Evolutionary conservation across 2,797 vertebrate species (phyloP), one percentile per base, ranked within the genome.

Genomic region (Petrocephalus sullivani): DNA sequence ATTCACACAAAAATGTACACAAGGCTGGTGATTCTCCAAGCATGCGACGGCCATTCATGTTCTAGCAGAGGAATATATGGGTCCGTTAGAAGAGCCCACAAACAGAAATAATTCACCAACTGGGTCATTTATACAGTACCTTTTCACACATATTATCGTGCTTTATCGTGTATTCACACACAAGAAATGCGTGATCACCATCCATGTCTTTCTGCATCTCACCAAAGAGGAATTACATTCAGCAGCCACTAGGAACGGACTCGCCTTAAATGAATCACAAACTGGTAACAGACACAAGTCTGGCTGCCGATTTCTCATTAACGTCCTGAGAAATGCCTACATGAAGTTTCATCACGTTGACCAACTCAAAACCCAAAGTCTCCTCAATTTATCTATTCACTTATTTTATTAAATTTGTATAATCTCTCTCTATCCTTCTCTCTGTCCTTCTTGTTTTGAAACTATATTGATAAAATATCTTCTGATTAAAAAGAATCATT

Each of bases 401-500:
- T n/a, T 81, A 46, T 81, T 81, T 81, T 16, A 9, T n/a, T 19
- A 0, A 16, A 46, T 46, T 46, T 41, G 19, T 6, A 19, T 14
- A 4, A 28, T 23, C 3, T 33, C 71, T 41, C 16, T 58, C 56
- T 19, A 19, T 57, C 56, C 5, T 4, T 57, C 56, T 19, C 4
- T 57, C 56, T 19, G 19, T 60, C 85, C 71, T 90, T 89, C 87
- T 89, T 41, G 88, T 88, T 21, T 83, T 37, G 87, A 90, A 89
- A 88, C 64, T 8, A 0, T n/a, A 12, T 64, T 75, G 87, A 85
- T 90, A 89, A 90, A 87, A 92, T 58, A 16, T 71, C 56, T 61
- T 87, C 87, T 89, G 91, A 93, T 94, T 91, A 93, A 93, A 92
- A 89, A 92, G 90, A 91, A 94, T 93, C 89, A 92, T 92, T 91